Percentiles rank a stretch among this genome's conserved stretches.
Conservation (phyloP, 2,113 vertebrate genomes). For the Poeciliopsis prolifica region DNA sequence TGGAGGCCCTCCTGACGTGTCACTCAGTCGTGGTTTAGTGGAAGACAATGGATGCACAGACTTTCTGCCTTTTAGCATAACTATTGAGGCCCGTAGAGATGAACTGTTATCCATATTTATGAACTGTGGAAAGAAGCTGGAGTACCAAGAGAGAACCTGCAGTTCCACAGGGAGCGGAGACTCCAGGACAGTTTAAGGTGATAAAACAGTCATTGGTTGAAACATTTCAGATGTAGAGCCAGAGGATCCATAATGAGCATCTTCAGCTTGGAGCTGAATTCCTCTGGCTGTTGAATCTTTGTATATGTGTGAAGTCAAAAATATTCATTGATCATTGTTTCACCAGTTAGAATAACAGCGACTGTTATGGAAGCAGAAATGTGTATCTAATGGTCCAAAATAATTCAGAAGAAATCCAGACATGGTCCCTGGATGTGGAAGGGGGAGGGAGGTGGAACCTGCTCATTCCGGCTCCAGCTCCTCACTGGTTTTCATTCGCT, state of each 20-base stretch:
- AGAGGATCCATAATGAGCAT: neutral
- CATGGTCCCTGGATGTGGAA: neutral
- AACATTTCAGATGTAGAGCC: too few species aligned
- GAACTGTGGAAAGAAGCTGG: too few species aligned
- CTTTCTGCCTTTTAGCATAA: too few species aligned
- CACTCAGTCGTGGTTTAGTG: too few species aligned
- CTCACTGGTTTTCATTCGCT: slow-evolving; percentile 3
- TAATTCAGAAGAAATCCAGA: neutral
- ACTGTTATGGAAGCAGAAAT: neutral
- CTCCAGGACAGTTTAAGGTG: neutral
- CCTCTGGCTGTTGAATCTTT: neutral
- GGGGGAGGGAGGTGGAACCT: neutral
- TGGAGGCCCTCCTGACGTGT: too few species aligned
- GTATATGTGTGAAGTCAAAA: neutral
- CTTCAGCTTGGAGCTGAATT: neutral
- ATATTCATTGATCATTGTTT: neutral
- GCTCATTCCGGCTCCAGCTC: neutral
- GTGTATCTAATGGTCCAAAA: neutral
- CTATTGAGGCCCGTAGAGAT: too few species aligned
- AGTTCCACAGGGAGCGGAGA: too few species aligned
- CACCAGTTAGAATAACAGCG: neutral
- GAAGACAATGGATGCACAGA: too few species aligned
- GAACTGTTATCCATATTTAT: too few species aligned
- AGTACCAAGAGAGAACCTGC: too few species aligned
- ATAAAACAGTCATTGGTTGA: neutral